Conservation (phyloP, 1,140 invertebrate genomes). For the Chelonus insularis region DNA sequence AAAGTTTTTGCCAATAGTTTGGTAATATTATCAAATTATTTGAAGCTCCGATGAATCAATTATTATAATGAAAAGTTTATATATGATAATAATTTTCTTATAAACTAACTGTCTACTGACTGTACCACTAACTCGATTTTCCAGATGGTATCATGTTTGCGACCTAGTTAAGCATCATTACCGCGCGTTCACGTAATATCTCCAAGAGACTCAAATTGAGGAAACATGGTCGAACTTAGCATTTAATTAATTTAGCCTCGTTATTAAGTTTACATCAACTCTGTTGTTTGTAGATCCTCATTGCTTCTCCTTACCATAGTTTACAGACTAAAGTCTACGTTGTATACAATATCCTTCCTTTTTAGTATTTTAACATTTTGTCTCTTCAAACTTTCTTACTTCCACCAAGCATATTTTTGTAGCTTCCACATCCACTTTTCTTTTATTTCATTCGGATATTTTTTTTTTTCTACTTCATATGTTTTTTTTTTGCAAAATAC, state of each 20-base stretch:
- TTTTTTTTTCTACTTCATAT: too few species aligned
- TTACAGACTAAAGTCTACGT: neutral
- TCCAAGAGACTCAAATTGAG: constrained; percentile 9
- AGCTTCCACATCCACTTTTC: too few species aligned
- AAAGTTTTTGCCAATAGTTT: too few species aligned
- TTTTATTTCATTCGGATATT: too few species aligned
- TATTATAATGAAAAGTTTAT: neutral
- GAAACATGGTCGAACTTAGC: constrained; percentile 19
- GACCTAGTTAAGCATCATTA: constrained; percentile 20
- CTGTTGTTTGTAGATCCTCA: neutral
- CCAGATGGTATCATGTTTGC: constrained; percentile 14
- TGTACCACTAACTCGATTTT: constrained; percentile 16
- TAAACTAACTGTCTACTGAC: too few species aligned
- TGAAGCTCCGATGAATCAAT: too few species aligned
- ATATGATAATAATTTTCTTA: neutral
- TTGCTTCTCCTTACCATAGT: neutral
- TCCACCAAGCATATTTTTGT: too few species aligned
- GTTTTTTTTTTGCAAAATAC: neutral
- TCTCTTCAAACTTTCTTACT: too few species aligned
- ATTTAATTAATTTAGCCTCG: constrained; percentile 20
- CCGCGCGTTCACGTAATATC: constrained; percentile 12
- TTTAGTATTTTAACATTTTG: too few species aligned
- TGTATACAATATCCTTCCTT: neutral
- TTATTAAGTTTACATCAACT: constrained; percentile 23
- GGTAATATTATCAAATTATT: too few species aligned